A percentile compares a stretch with the other conserved stretches of the same genome.
These are phyloP conservation scores for Ranitomeya imitator DNA, from an alignment of 2,113 vertebrate species.

Conservation along the genomic window DNA sequence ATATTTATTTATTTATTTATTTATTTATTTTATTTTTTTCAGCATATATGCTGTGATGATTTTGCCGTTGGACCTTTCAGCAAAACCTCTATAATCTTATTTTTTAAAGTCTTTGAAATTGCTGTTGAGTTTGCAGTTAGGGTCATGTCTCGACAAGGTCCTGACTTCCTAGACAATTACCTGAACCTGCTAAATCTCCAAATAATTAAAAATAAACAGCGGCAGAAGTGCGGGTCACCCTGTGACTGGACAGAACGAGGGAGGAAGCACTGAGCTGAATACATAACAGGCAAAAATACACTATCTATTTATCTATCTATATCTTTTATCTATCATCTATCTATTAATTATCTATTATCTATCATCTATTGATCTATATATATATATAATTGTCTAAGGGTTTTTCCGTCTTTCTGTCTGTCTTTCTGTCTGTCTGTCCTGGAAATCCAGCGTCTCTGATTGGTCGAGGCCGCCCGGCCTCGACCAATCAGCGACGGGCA, in stretches of 20 bases:
- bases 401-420: too few relatives aligned
- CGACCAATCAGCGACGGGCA: too few relatives aligned
- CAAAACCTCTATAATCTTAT: background rate
- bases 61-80: background rate
- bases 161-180: background rate
- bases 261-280: background rate
- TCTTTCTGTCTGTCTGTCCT: too few relatives aligned
- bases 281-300: background rate
- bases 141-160: background rate
- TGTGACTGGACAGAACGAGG: background rate
- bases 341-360: too few relatives aligned
- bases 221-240: background rate
- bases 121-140: background rate
- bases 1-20: too few relatives aligned
- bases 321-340: background rate
- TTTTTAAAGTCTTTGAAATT: background rate
- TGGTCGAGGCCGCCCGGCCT: too few relatives aligned
- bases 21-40: background rate
- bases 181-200: background rate
- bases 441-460: too few relatives aligned
- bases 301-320: background rate
- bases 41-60: background rate
- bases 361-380: too few relatives aligned
- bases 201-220: slow-evolving; percentile 20
- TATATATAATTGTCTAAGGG: too few relatives aligned